A percentile compares a stretch with the other conserved stretches of the same genome.
Conservation (phyloP, 1,140 invertebrate species). For the Rhopalosiphum padi region DNA sequence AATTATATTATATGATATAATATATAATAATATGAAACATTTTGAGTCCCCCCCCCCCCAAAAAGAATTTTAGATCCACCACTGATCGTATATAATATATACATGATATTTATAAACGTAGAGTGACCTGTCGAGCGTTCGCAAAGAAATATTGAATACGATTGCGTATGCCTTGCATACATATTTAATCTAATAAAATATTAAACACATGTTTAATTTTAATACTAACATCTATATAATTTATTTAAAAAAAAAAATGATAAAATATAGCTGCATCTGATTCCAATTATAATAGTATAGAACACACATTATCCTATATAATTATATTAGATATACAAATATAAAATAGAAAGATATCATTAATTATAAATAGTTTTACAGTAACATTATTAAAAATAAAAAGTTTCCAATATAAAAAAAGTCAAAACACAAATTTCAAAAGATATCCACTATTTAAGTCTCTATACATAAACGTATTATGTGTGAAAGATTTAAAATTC, state of each 20-base stretch:
- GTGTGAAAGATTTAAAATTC: background rate
- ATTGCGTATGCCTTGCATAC: background rate
- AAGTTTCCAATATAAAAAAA: background rate
- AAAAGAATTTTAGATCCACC: too few species aligned
- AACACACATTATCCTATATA: background rate
- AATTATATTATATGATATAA: background rate
- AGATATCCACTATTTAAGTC: slow-evolving; percentile 18
- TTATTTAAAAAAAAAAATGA: background rate
- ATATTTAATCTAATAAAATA: background rate
- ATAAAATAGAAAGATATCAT: background rate
- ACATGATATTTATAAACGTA: background rate
- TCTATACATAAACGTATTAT: background rate
- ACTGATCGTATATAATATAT: too few species aligned
- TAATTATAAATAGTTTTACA: background rate
- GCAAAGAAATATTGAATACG: background rate
- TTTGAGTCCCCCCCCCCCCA: too few species aligned
- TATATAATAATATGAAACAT: too few species aligned
- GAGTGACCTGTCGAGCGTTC: background rate
- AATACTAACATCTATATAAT: background rate
- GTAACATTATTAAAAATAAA: background rate
- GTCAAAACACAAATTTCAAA: background rate
- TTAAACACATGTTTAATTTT: background rate
- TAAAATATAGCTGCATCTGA: background rate
- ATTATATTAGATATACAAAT: background rate
- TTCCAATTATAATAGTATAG: background rate